Conservation (phyloP, 2,113 vertebrate genomes). For the Aldabrachelys gigantea region DNA sequence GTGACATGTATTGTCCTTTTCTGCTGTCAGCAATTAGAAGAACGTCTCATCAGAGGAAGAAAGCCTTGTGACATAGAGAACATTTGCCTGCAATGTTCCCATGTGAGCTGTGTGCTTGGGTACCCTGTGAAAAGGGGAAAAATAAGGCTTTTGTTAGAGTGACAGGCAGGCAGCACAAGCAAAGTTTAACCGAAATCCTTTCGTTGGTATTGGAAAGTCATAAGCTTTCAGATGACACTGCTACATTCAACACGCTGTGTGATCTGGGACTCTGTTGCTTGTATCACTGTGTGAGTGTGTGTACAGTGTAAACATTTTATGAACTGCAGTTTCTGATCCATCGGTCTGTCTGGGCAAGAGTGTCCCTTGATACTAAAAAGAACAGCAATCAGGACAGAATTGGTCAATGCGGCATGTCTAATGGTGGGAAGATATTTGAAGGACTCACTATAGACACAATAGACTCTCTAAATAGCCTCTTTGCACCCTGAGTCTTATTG, state of each 20-base stretch:
- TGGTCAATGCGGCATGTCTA: slow-evolving; percentile 90
- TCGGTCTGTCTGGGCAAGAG: slow-evolving; percentile 85
- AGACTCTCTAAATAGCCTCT: slow-evolving; percentile 90
- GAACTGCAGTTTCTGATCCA: slow-evolving; percentile 88
- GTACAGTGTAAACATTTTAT: slow-evolving; percentile 89
- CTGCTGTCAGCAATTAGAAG: slow-evolving; percentile 70
- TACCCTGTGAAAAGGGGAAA: slow-evolving; percentile 25
- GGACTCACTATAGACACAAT: slow-evolving; percentile 87
- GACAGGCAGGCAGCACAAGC: slow-evolving; percentile 68
- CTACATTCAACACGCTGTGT: slow-evolving; percentile 77
- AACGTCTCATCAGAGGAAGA: slow-evolving; percentile 60
- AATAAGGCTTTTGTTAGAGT: slow-evolving; percentile 72
- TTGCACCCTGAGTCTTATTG: slow-evolving; percentile 89
- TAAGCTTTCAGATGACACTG: slow-evolving; percentile 81
- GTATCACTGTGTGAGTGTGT: slow-evolving; percentile 74
- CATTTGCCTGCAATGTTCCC: slow-evolving; percentile 71
- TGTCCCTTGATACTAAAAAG: slow-evolving; percentile 86
- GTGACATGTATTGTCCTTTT: slow-evolving; percentile 53
- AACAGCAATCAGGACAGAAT: slow-evolving; percentile 89
- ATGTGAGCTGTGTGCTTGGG: slow-evolving; percentile 59
- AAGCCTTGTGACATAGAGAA: slow-evolving; percentile 64
- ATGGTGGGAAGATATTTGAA: slow-evolving; percentile 89
- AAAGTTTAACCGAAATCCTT: slow-evolving; percentile 82
- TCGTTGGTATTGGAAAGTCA: slow-evolving; percentile 78
- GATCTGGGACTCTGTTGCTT: slow-evolving; percentile 78